Evolutionary conservation across 2,113 vertebrate species (phyloP), one percentile per base, ranked within the genome.

Genomic region (Cichladusa arquata): DNA sequence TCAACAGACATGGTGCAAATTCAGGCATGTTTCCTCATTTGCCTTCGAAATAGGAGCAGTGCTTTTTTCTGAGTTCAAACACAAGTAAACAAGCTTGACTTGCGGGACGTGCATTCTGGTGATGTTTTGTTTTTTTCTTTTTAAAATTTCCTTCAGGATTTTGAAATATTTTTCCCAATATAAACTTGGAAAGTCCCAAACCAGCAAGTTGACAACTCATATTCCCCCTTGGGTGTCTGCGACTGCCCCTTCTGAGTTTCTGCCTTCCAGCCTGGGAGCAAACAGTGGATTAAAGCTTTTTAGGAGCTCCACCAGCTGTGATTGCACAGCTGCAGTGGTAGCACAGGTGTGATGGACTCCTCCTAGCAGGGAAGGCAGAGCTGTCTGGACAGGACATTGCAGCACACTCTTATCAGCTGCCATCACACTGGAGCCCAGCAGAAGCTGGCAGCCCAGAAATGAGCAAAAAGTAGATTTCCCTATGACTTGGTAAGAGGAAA

Each of bases 131-230:
- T 8, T 25, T 15, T 47, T 1, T 19, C 7, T 26, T 50, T 36
- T n/a, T 81, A 1, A 14, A 62, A 26, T 50, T 71, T 42, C 14
- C 16, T 47, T 83, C 18, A 33, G 40, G 11, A 51, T 81, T 83
- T 79, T 31, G 3, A 82, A 54, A 10, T 69, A 17, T 23, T 62
- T 86, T 86, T 60, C 34, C 8, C 15, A 26, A 5, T 7, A 19
- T 17, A 54, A 83, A 71, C 31, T 74, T 69, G 44, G 7, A 5
- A 62, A 67, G 22, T 34, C 29, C n/a, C 33, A 74, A 66, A 47
- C 1, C 38, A 51, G 11, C 26, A 36, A 57, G 24, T 8, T 38
- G n/a, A 18, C 22, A 83, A 24, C 7, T 45, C 0, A 0, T 26
- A 8, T 36, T 77, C 13, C 18, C 23, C 13, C 4, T 0, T 3